These are phyloP conservation scores for Siniperca undulata DNA, from an alignment of 2,797 vertebrate genomes.

Conservation along the genomic window DNA sequence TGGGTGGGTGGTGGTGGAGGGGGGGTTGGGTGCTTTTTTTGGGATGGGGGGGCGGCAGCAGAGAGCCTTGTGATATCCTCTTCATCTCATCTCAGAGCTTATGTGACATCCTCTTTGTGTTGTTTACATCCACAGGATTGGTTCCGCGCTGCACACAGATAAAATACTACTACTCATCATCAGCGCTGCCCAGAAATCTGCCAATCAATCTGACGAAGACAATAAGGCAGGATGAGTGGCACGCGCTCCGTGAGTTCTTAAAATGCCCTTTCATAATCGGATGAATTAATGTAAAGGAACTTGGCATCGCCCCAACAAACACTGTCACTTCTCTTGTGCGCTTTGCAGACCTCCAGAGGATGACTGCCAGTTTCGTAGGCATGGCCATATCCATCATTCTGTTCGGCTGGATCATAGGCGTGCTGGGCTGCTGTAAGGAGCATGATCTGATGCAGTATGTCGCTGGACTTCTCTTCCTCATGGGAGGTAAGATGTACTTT, in stretches of 20 bases:
- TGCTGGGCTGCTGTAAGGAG: conserved; percentile 93
- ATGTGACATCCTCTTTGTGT: conserved; percentile 69
- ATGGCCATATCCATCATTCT: conserved; percentile 96
- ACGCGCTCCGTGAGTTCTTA: conserved; percentile 92
- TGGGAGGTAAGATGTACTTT: conserved; percentile 91
- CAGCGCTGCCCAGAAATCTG: conserved; percentile 90
- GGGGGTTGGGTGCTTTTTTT: conserved; percentile 49
- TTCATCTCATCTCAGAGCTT: conserved; percentile 57
- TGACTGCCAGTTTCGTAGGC: conserved; percentile 95
- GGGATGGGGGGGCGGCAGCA: conserved; percentile 50
- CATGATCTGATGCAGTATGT: conserved; percentile 98
- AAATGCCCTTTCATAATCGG: conserved; percentile 16
- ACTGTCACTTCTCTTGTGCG: background rate
- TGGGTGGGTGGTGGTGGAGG: conserved; percentile 50
- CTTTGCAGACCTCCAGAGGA: conserved; percentile 90
- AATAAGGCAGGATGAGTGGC: conserved; percentile 95
- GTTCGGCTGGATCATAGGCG: conserved; percentile 94
- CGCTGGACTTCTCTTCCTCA: conserved; percentile 95
- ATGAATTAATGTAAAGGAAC: conserved; percentile 22
- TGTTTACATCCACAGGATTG: conserved; percentile 87
- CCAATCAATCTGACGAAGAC: conserved; percentile 93
- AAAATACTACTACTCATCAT: conserved; percentile 96
- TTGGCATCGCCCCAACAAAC: conserved; percentile 8
- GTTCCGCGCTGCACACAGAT: conserved; percentile 91
- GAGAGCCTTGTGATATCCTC: conserved; percentile 64